phyloP scores from a whole-genome alignment of 2,888 invertebrate species.

The Morpho achilles region DNA sequence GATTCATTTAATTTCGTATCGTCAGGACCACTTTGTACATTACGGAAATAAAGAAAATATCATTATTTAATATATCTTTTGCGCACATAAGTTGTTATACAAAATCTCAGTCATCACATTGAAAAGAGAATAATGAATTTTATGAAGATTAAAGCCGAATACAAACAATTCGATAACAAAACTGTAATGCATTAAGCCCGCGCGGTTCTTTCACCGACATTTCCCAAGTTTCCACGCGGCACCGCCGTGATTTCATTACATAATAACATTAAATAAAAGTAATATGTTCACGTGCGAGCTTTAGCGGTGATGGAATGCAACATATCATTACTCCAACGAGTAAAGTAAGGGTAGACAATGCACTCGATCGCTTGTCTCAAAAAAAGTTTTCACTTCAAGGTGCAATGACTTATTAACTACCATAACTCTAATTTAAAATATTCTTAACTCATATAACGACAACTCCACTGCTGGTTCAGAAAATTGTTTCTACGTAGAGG shows the following conservation, averaged over 20 bases:
- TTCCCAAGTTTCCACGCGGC: neutral
- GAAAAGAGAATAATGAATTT: neutral
- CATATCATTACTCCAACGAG: slow-evolving; percentile 13
- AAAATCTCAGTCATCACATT: neutral
- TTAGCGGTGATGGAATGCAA: slow-evolving; percentile 16
- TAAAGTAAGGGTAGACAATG: neutral
- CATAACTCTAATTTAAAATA: too few species aligned
- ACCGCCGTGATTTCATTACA: slow-evolving; percentile 3
- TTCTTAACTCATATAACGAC: too few species aligned
- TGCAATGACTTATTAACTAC: too few species aligned
- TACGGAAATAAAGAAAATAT: too few species aligned
- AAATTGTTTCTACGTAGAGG: too few species aligned
- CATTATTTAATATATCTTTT: too few species aligned
- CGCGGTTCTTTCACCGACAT: neutral
- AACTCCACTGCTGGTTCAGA: too few species aligned
- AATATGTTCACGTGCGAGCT: neutral
- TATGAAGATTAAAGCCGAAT: neutral
- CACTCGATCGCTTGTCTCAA: neutral
- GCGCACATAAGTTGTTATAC: neutral
- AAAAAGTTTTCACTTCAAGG: too few species aligned
- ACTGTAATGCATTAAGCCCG: slow-evolving; percentile 2
- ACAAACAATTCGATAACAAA: slow-evolving; percentile 1
- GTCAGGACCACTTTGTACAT: too few species aligned
- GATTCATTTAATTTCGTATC: too few species aligned
- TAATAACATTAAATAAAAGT: slow-evolving; percentile 7